Base-by-base conservation (phyloP, 2,888 invertebrate species). In the Synanthedon formicaeformis region DNA sequence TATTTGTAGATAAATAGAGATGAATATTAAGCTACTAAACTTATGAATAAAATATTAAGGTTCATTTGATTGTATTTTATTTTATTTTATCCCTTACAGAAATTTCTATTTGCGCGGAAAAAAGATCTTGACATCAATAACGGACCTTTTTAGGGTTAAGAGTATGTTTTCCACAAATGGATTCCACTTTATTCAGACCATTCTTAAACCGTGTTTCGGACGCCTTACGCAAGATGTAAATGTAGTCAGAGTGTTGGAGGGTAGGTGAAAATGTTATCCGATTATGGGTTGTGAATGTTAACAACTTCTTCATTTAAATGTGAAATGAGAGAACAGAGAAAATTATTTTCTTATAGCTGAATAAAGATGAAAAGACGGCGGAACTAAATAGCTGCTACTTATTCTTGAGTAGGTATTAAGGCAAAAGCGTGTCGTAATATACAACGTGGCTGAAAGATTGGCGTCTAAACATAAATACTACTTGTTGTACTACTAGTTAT, bases 141-240 rank as follows among this genome's bases (percentile, higher is more conserved):
- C n/a, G 27, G 16, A 51, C 16, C 41, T 50, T 51, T 52, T 60
- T 53, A 41, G 54, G 55, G 54, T 58, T 57, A 52, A 16, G 54
- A 56, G 45, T 45, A 56, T 55, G 54, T 52, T 54, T 53, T 52
- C 53, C 52, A 52, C 56, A 60, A 61, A 63, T 56, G 56, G 56
- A 60, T 55, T 58, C 55, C 57, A 57, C 57, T 63, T 63, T 58
- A 57, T 41, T 48, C 40, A 40, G 14, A 40, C 51, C n/a, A 50
- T 34, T 50, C 50, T 50, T 50, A 50, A 50, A 18, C 53, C 60
- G 53, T 57, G 53, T 58, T 55, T 54, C 57, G 56, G 52, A 41
- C 50, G 49, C 52, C 57, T 55, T 40, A 54, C 58, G 60, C 54
- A 54, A 51, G 58, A 62, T 64, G 62, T 56, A 62, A 65, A 66